A percentile compares a stretch with the other conserved stretches of the same genome.
Evolutionary conservation across 1,140 invertebrate species (phyloP).

Genomic region (Hirudo medicinalis): DNA sequence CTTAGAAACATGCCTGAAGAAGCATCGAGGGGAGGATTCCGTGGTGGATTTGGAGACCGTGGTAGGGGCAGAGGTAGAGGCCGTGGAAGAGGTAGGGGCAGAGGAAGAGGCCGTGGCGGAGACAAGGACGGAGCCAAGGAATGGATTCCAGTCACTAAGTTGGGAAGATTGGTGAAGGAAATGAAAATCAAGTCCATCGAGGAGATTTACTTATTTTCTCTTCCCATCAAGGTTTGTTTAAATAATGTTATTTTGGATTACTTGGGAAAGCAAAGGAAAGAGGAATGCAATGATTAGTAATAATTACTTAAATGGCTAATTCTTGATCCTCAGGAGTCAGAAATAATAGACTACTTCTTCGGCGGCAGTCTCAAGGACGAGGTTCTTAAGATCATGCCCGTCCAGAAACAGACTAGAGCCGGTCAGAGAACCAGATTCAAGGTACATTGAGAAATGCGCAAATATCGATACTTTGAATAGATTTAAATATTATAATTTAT

Average conservation of each 20-base stretch:
- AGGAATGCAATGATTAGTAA: no score
- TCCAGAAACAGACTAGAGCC: conserved; percentile 98
- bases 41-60: conserved; percentile 66
- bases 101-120: conserved; percentile 53
- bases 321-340: conserved; percentile 59
- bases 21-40: conserved; percentile 65
- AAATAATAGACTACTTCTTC: conserved; percentile 97
- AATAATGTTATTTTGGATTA: no score
- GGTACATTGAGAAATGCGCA: conserved; percentile 28
- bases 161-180: conserved; percentile 89
- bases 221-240: conserved; percentile 72
- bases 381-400: conserved; percentile 97
- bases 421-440: conserved; percentile 99
- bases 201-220: conserved; percentile 94
- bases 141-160: conserved; percentile 95
- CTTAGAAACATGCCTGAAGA: no score
- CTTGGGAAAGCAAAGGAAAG: no score
- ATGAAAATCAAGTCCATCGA: conserved; percentile 91
- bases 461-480: no score
- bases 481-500: no score
- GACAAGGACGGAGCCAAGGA: conserved; percentile 93
- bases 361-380: conserved; percentile 82
- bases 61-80: conserved; percentile 44
- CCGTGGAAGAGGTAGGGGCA: conserved; percentile 60
- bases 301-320: no score